These are phyloP conservation scores for Umimayanthus chanpuru DNA, from an alignment of 92 coral and sea anemone genomes.

Conservation along the genomic window DNA sequence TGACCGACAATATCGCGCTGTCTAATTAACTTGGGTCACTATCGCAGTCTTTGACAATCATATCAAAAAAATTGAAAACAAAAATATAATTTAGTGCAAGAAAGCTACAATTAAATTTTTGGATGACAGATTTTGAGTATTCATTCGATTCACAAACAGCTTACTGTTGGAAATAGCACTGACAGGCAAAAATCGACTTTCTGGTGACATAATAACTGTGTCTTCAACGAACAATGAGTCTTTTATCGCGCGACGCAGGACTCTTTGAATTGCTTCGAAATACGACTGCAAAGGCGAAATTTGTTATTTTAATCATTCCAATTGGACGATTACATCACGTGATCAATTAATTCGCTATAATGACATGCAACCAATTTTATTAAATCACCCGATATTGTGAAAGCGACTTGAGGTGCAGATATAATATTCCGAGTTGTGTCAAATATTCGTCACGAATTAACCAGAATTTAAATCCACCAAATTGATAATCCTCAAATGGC, in stretches of 20 bases:
- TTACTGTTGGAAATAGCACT: not conserved
- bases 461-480: slow-evolving; percentile 11
- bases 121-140: not conserved
- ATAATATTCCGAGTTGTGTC: slow-evolving; percentile 35
- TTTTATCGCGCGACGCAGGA: slow-evolving; percentile 37
- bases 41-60: too few relatives aligned
- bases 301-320: not conserved
- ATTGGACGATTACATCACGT: slow-evolving; percentile 37
- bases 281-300: slow-evolving; percentile 19
- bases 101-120: too few relatives aligned
- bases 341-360: slow-evolving; percentile 14
- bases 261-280: slow-evolving; percentile 43
- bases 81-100: too few relatives aligned
- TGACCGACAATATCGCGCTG: not conserved
- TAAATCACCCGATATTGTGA: slow-evolving; percentile 40
- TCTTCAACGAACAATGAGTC: slow-evolving; percentile 39
- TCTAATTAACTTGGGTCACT: not conserved
- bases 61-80: not conserved
- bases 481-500: slow-evolving; percentile 10
- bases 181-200: not conserved
- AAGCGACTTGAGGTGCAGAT: slow-evolving; percentile 29
- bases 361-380: slow-evolving; percentile 34
- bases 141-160: not conserved
- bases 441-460: slow-evolving; percentile 47
- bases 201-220: not conserved